Conservation (phyloP, 2,888 invertebrate species). For the Molorchus minor region DNA sequence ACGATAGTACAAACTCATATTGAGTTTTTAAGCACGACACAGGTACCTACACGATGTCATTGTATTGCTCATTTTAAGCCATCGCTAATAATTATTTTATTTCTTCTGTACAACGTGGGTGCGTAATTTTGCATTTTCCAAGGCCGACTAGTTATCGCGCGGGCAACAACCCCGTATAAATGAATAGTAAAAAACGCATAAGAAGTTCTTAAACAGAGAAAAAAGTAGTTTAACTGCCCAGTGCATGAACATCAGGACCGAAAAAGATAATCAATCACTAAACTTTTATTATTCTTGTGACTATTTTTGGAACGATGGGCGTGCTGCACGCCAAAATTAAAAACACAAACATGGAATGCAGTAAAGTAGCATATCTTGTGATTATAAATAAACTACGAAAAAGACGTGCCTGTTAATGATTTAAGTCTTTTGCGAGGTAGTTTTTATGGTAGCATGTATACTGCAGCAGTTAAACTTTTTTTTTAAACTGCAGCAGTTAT, state of each 20-base stretch:
- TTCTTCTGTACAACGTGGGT: constrained; percentile 37
- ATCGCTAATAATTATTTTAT: constrained; percentile 3
- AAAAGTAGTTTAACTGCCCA: constrained; percentile 18
- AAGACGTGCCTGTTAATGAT: constrained; percentile 30
- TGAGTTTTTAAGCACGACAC: too few relatives aligned
- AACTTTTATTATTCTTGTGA: constrained; percentile 23
- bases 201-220: constrained; percentile 33
- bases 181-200: too few relatives aligned
- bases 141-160: constrained; percentile 47
- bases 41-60: too few relatives aligned
- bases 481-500: too few relatives aligned
- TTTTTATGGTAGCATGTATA: too few relatives aligned
- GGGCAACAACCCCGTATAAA: constrained; percentile 50
- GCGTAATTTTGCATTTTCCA: constrained; percentile 45
- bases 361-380: constrained; percentile 20
- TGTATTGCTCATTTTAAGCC: too few relatives aligned
- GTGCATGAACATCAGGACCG: not conserved
- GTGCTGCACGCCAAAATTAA: constrained; percentile 31
- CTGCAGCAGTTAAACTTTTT: too few relatives aligned
- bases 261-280: constrained; percentile 7
- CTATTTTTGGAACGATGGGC: constrained; percentile 39
- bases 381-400: constrained; percentile 17
- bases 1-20: too few relatives aligned
- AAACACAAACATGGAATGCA: constrained; percentile 35
- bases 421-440: constrained; percentile 8